Conservation (phyloP, 2,888 invertebrate genomes). For the Linhomoeus sp. region DNA sequence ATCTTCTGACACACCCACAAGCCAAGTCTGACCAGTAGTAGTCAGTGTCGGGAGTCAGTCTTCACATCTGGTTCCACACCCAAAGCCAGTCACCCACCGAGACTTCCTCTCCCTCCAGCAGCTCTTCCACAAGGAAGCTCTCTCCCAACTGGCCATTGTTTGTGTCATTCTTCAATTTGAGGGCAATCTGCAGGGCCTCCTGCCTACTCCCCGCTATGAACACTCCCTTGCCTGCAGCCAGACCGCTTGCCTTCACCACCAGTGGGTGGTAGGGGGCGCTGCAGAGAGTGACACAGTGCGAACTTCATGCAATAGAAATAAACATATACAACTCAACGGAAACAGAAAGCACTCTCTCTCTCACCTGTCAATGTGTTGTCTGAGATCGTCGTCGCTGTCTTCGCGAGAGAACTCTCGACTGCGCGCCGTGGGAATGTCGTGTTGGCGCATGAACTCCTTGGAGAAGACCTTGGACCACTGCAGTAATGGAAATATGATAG, state of each 20-base stretch:
- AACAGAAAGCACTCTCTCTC: too few species aligned
- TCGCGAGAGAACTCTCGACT: too few species aligned
- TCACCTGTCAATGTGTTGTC: too few species aligned
- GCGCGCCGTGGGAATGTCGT: constrained; percentile 69
- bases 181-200: constrained; percentile 56
- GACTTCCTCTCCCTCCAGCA: constrained; percentile 74
- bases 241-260: constrained; percentile 83
- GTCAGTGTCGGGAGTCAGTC: too few species aligned
- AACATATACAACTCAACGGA: too few species aligned
- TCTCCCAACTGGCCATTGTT: constrained; percentile 68
- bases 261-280: constrained; percentile 57
- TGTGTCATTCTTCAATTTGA: too few species aligned
- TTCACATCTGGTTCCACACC: too few species aligned
- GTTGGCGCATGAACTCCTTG: constrained; percentile 73
- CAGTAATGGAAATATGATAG: too few species aligned
- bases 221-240: constrained; percentile 94
- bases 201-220: constrained; percentile 53
- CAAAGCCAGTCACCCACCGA: constrained; percentile 44
- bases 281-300: constrained; percentile 7
- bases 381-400: too few species aligned
- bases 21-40: too few species aligned
- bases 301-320: too few species aligned
- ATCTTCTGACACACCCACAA: too few species aligned
- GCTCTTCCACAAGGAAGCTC: constrained; percentile 68
- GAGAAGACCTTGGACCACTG: constrained; percentile 70